Percentiles rank a stretch among this genome's conserved stretches.
Evolutionary conservation across 2,797 vertebrate species (phyloP).

Genomic region (Naso thynnoides): DNA sequence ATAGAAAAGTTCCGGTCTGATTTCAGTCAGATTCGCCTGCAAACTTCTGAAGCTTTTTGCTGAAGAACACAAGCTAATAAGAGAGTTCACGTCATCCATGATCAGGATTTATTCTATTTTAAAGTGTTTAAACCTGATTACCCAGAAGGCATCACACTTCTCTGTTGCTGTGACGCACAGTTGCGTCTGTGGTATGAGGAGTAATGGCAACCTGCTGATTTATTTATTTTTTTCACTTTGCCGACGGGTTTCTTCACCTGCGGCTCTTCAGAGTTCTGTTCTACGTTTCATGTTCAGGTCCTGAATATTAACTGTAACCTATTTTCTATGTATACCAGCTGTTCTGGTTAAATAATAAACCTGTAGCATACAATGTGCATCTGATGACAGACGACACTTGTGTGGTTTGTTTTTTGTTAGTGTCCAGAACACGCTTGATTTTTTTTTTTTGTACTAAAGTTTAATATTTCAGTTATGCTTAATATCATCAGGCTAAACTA

Average conservation of each 20-base stretch:
- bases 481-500: background rate
- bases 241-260: background rate
- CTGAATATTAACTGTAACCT: slow-evolving; percentile 35
- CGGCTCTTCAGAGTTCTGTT: background rate
- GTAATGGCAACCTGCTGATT: slow-evolving; percentile 13
- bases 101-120: background rate
- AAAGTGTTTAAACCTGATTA: background rate
- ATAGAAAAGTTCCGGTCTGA: too few species aligned
- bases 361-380: slow-evolving; percentile 52
- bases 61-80: too few species aligned
- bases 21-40: background rate
- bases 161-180: background rate
- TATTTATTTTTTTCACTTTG: background rate
- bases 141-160: background rate
- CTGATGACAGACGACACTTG: slow-evolving; percentile 1
- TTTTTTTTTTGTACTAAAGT: background rate
- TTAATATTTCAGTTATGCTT: background rate
- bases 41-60: too few species aligned
- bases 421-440: fast-evolving
- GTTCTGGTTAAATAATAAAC: slow-evolving; percentile 61
- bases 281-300: slow-evolving; percentile 24
- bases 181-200: background rate
- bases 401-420: background rate
- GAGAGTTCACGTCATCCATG: background rate
- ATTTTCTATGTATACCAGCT: slow-evolving; percentile 50